Conservation (phyloP, 2,113 vertebrate species). For the Poeciliopsis occidentalis region DNA sequence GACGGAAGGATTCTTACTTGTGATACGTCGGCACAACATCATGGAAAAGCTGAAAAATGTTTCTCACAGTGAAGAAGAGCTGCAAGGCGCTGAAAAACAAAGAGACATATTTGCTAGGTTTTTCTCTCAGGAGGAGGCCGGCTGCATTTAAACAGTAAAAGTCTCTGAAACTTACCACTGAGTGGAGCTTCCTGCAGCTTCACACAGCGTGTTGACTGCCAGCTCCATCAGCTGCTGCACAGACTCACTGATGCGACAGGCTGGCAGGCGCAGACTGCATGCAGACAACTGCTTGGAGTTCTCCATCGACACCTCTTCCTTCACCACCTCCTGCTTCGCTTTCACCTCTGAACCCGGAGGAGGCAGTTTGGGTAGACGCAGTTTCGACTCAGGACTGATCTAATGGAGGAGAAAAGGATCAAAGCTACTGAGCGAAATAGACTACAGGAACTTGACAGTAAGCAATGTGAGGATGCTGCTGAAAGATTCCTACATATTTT, state of each 20-base stretch:
- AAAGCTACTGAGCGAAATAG: background rate
- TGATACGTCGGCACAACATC: conserved; percentile 97
- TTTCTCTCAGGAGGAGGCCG: background rate
- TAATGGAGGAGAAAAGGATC: conserved; percentile 44
- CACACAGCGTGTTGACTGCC: conserved; percentile 87
- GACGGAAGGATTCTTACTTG: conserved; percentile 81
- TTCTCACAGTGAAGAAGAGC: conserved; percentile 92
- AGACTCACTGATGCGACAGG: conserved; percentile 90
- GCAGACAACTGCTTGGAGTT: conserved; percentile 79
- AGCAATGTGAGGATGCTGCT: background rate
- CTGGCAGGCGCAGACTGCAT: conserved; percentile 85
- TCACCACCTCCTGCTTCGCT: conserved; percentile 38
- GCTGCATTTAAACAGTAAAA: background rate
- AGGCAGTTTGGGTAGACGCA: conserved; percentile 83
- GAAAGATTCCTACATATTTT: too few species aligned
- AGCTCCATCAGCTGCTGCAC: conserved; percentile 92
- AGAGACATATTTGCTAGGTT: background rate
- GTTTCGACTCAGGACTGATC: conserved; percentile 85
- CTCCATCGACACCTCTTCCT: conserved; percentile 67
- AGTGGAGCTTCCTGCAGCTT: conserved; percentile 88
- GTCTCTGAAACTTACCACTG: conserved; percentile 83
- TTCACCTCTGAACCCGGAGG: conserved; percentile 62
- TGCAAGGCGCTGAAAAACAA: conserved; percentile 83
- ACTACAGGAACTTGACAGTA: background rate
- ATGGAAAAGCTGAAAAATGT: conserved; percentile 96